Evolutionary conservation across 1,140 invertebrate genomes (phyloP).

Genomic region (Achatina immaculata): DNA sequence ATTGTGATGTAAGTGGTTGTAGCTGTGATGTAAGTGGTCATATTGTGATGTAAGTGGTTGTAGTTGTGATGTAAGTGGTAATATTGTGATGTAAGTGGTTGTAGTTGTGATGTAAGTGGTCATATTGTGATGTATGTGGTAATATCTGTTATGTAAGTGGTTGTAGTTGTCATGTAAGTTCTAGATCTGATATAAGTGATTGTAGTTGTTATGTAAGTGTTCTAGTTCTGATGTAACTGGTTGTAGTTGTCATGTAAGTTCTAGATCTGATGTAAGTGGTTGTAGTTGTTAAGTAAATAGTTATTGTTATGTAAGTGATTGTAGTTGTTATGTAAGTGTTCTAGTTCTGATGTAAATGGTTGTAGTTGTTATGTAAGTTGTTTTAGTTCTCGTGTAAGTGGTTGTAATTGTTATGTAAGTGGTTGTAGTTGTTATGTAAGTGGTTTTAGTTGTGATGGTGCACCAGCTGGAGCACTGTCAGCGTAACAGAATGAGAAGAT

Average conservation of each 20-base stretch:
- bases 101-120: not conserved
- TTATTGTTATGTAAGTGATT: not conserved
- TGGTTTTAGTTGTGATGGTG: not conserved
- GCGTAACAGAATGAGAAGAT: no score
- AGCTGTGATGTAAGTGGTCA: not conserved
- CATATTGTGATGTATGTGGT: no score
- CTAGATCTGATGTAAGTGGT: no score
- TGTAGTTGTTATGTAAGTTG: not conserved
- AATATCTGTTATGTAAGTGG: not conserved
- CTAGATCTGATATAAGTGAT: not conserved
- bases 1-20: no score
- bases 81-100: not conserved
- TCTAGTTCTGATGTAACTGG: not conserved
- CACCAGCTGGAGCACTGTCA: no score
- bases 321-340: not conserved
- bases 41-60: not conserved
- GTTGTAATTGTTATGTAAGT: not conserved
- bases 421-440: not conserved
- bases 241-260: not conserved
- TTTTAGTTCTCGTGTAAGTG: not conserved
- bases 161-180: not conserved
- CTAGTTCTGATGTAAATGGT: not conserved
- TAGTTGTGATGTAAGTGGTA: not conserved
- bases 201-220: not conserved
- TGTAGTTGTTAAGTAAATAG: not conserved